Percentiles rank a stretch among this genome's conserved stretches.
Evolutionary conservation across 2,113 vertebrate species (phyloP).

Genomic region (Oryzias woworae): DNA sequence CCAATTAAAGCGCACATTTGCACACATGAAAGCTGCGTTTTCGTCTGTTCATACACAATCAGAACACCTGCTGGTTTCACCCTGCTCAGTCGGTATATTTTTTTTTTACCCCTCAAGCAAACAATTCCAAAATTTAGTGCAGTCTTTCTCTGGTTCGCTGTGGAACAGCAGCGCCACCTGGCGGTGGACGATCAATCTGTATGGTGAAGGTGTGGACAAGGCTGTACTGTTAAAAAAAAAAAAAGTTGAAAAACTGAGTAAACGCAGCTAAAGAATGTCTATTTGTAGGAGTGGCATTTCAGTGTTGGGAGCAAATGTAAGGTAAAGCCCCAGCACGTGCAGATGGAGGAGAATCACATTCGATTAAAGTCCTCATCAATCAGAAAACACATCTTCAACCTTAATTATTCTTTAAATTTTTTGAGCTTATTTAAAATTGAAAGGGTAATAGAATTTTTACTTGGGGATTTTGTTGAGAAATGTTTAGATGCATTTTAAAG

Average conservation of each 20-base stretch:
- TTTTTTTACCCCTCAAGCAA: not conserved
- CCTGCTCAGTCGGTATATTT: not conserved
- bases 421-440: not conserved
- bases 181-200: constrained; percentile 22
- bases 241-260: not conserved
- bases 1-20: not conserved
- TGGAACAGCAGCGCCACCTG: constrained; percentile 68
- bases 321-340: constrained; percentile 3
- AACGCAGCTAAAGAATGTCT: not conserved
- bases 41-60: not conserved
- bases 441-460: not conserved
- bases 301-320: not conserved
- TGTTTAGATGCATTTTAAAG: too few relatives aligned
- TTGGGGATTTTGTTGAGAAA: too few relatives aligned
- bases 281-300: not conserved
- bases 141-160: not conserved
- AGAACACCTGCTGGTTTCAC: not conserved
- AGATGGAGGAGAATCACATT: constrained; percentile 7
- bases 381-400: not conserved
- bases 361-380: constrained; percentile 17
- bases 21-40: not conserved
- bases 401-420: not conserved
- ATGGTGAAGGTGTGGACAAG: not conserved
- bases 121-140: not conserved
- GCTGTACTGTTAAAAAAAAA: not conserved